A percentile compares a stretch with the other conserved stretches of the same genome.
phyloP scores from a whole-genome alignment of 2,797 vertebrate species.

The Columba guinea region DNA sequence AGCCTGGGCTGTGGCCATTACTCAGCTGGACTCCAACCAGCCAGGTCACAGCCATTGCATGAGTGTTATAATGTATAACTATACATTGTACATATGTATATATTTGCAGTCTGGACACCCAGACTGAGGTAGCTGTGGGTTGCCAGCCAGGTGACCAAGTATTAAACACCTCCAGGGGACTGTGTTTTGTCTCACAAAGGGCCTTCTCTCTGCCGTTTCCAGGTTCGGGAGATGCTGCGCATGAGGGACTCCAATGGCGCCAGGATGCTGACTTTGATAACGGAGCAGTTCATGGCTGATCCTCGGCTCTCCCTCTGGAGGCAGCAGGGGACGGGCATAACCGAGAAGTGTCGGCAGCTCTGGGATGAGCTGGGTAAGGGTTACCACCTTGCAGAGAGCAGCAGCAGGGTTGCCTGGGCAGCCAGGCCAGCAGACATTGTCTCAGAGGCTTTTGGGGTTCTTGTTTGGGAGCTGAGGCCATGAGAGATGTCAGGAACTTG shows the following conservation, averaged over 20 bases:
- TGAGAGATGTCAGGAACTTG: neutral
- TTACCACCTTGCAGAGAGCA: neutral
- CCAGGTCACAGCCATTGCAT: neutral
- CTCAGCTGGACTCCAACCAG: neutral
- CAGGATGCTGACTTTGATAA: conserved; percentile 96
- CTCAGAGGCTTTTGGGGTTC: neutral
- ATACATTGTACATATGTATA: rapidly evolving
- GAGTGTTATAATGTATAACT: neutral
- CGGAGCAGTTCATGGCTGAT: conserved; percentile 98
- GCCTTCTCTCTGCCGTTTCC: neutral
- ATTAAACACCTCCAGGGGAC: neutral
- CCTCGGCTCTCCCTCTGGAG: conserved; percentile 96
- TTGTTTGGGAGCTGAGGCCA: neutral
- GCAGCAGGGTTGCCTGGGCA: neutral
- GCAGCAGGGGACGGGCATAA: conserved; percentile 98
- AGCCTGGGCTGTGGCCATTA: neutral
- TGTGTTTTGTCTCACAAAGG: neutral
- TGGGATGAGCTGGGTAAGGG: conserved; percentile 97
- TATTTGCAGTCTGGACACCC: neutral
- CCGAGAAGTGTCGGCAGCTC: conserved; percentile 96
- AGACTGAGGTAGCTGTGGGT: neutral
- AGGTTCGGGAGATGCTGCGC: conserved; percentile 98
- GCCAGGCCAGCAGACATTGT: neutral
- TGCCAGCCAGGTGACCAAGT: neutral
- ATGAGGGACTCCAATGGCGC: conserved; percentile 98